Base-by-base conservation (phyloP, 2,888 invertebrate species). In the Anticlea derivata region DNA sequence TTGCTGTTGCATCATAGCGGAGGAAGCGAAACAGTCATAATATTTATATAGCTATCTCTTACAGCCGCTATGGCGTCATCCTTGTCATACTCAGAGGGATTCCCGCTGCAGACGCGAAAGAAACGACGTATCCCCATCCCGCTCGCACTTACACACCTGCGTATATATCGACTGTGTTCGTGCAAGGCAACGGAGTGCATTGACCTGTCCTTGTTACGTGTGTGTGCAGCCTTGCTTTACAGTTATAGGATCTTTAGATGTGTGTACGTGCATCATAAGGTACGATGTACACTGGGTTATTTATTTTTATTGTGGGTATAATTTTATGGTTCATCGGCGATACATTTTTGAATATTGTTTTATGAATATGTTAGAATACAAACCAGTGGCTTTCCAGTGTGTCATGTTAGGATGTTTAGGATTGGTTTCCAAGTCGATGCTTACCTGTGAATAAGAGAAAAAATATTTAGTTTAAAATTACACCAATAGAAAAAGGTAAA, bases 11-110 rank as follows among this genome's bases (percentile, higher is more conserved):
- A 89, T 90, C 90, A 90, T 86, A 88, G 71, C 85, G 72, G 74
- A 89, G 90, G 90, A 90, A 90, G 83, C 88, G 86, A 87, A 90
- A 84, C 85, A 86, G 86, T 80, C 89, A 88, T 86, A 90, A 90
- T 89, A 88, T 88, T 88, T 87, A 78, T 85, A 87, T 78, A 83
- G 73, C 84, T 68, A 66, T 86, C 89, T 71, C 85, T 74, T 75
- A 80, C 70, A 60, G 58, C 54, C 79, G 61, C 58, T 62, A 75
- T 81, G 74, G 66, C 75, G 72, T 76, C 75, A 73, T 88, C 87
- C 75, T 74, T 74, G 72, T 89, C 85, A 70, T 83, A 72, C 89
- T 61, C 71, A 67, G 59, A 41, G 71, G 65, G 66, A 66, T 69
- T 67, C 62, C 71, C 80, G 65, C 76, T 75, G 69, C 62, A 73